A percentile compares a stretch with the other conserved stretches of the same genome.
phyloP scores from a whole-genome alignment of 1,140 invertebrate genomes.

The Drosophila funebris region DNA sequence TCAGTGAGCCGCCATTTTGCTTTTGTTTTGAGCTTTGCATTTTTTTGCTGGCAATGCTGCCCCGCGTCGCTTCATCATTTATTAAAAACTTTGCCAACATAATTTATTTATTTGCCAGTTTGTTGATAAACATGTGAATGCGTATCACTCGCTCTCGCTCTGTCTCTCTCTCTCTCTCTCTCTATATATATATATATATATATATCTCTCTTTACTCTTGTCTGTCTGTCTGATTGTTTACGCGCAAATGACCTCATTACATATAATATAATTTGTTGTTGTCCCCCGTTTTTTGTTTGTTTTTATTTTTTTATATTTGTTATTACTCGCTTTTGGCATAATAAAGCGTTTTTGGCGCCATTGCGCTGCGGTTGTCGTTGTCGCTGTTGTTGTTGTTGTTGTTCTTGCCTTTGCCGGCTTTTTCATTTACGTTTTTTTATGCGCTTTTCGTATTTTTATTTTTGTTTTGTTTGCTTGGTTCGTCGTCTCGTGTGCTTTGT shows the following conservation, averaged over 20 bases:
- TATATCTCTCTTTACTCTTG: background rate
- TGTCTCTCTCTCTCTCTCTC: background rate
- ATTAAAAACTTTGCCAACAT: constrained; percentile 67
- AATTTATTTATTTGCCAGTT: constrained; percentile 78
- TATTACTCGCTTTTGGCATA: constrained; percentile 64
- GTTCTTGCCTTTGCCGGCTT: constrained; percentile 1
- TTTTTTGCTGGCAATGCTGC: constrained; percentile 18
- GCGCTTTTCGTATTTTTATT: background rate
- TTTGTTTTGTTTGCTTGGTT: constrained; percentile 13
- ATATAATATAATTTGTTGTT: constrained; percentile 74
- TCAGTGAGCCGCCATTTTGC: constrained; percentile 48
- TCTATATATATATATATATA: background rate
- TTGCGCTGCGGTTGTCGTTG: constrained; percentile 32
- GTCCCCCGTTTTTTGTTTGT: constrained; percentile 17
- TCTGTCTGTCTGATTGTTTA: constrained; percentile 66
- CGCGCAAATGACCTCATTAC: constrained; percentile 81
- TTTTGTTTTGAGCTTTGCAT: constrained; percentile 33
- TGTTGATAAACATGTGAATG: constrained; percentile 75
- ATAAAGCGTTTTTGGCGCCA: constrained; percentile 74
- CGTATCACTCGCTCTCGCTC: background rate
- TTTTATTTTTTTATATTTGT: constrained; percentile 36
- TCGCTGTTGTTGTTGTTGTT: background rate
- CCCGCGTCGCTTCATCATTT: constrained; percentile 56
- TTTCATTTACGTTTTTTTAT: constrained; percentile 20
- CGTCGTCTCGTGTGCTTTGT: constrained; percentile 38